phyloP scores from a whole-genome alignment of 2,113 vertebrate genomes.

The Serilophus lunatus region DNA sequence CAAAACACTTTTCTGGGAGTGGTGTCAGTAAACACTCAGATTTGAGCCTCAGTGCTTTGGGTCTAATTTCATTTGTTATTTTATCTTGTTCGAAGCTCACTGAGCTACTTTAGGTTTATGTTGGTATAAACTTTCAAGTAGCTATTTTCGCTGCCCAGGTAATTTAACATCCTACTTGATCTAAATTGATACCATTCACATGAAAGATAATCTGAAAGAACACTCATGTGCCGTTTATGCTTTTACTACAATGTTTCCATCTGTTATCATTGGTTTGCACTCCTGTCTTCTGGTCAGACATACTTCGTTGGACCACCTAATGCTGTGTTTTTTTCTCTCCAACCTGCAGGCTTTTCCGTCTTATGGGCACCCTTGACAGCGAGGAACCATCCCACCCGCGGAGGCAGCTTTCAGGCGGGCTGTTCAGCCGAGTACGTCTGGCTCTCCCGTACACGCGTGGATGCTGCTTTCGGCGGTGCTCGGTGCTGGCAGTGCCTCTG shows the following conservation, averaged over 20 bases:
- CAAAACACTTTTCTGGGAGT: background rate
- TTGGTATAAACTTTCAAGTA: background rate
- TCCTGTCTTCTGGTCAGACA: background rate
- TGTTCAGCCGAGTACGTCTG: fast-evolving
- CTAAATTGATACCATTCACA: background rate
- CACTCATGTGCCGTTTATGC: background rate
- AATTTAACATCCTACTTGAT: background rate
- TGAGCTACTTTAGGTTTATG: background rate
- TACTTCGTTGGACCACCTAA: background rate
- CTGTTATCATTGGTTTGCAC: background rate
- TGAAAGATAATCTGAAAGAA: background rate
- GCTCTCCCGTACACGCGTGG: background rate
- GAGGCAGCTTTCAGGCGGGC: background rate
- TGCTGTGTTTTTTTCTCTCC: background rate
- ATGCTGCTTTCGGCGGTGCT: background rate
- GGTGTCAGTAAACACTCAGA: background rate
- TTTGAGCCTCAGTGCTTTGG: background rate
- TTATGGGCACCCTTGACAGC: fast-evolving
- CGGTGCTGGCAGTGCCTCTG: background rate
- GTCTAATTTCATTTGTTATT: background rate
- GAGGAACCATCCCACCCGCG: fast-evolving
- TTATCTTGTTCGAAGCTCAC: background rate
- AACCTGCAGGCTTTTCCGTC: background rate
- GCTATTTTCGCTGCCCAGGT: background rate
- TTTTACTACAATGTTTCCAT: background rate